Base-by-base conservation (phyloP, 2,113 vertebrate species). In the Dryoscopus gambensis region DNA sequence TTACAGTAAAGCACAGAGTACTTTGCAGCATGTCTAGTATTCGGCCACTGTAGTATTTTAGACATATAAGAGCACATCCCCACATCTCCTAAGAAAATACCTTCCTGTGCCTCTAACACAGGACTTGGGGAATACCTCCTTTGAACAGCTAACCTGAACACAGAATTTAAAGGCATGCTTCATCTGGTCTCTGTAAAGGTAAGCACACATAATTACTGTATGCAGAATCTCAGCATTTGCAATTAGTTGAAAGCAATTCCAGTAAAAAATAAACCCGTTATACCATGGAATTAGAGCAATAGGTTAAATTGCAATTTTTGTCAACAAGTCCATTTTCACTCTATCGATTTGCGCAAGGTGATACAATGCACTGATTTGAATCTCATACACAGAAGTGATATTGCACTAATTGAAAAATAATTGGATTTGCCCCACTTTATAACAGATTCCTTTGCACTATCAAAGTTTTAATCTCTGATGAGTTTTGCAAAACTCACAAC, bases 391-490 rank as follows among this genome's bases (percentile, higher is more conserved):
- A 86, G 63, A 95, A 79, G 50, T 56, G 77, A 92, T 91, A 80
- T 13, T 84, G 89, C 69, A 84, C 78, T 97, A 96, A 96, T 85
- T 92, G 91, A 95, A 95, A 96, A 92, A 79, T 81, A 94, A 95
- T 40, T 65, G 71, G 67, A 84, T 93, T 89, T 39, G 10, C 85
- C 56, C 24, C 56, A 68, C 64, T 91, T 75, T 24, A 40, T 49
- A 93, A 92, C 37, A 70, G n/a, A 78, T 77, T 47, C 73, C 24
- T 92, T 78, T 84, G 50, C 56, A 93, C 76, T 94, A 96, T 87
- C 86, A 44, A 80, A 62, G 74, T 93, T 93, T 92, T 89, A 93
- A 98, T 97, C 93, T 97, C 80, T 80, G 79, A 94, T 95, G 97
- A 94, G 80, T 94, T 97, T 94, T 90, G 64, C 93, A 96, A 91